Conservation (phyloP, 92 coral and sea anemone species). For the Actinostola sp. region DNA sequence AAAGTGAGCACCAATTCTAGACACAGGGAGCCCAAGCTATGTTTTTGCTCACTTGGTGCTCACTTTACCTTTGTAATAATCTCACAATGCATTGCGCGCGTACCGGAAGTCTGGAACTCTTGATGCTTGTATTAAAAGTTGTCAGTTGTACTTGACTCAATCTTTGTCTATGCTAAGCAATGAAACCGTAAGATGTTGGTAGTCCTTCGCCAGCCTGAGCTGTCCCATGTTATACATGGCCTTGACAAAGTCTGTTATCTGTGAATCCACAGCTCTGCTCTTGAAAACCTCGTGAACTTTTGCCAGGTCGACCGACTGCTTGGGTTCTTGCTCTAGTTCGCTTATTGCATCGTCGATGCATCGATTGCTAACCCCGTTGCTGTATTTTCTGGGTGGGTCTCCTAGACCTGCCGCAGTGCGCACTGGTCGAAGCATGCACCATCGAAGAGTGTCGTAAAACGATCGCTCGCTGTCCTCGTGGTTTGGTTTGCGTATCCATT, state of each 20-base stretch:
- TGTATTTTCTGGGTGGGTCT: constrained; percentile 54
- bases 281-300: constrained; percentile 64
- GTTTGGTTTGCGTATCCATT: constrained; percentile 25
- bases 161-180: constrained; percentile 8
- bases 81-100: too few species aligned
- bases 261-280: constrained; percentile 55
- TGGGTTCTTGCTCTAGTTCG: constrained; percentile 39
- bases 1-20: too few species aligned
- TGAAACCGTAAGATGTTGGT: constrained; percentile 35
- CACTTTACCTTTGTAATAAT: too few species aligned
- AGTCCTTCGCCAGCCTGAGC: constrained; percentile 35
- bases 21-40: too few species aligned
- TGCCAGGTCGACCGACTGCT: constrained; percentile 27
- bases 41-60: too few species aligned
- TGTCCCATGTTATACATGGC: constrained; percentile 71
- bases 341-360: constrained; percentile 38
- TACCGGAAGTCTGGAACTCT: too few species aligned
- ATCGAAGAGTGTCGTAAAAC: constrained; percentile 49
- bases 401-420: constrained; percentile 68
- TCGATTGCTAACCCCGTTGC: constrained; percentile 26
- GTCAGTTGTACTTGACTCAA: not conserved
- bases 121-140: too few species aligned
- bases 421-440: constrained; percentile 61
- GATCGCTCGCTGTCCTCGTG: constrained; percentile 26
- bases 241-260: constrained; percentile 61